Percentiles rank a stretch among this genome's conserved stretches.
phyloP scores from a whole-genome alignment of 2,888 invertebrate species.

The Bombyx huttoni region DNA sequence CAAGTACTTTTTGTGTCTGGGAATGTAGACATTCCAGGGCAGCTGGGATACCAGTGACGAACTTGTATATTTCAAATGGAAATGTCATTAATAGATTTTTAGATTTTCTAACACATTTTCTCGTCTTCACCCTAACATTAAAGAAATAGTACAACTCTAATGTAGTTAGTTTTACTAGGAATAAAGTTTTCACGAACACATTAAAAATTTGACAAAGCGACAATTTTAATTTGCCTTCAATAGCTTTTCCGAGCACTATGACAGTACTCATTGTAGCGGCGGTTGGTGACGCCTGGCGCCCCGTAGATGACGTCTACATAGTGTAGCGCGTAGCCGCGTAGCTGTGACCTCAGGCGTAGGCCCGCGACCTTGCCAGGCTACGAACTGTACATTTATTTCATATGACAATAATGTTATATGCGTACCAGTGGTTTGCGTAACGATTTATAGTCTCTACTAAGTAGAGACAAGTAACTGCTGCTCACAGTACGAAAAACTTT shows the following conservation, averaged over 20 bases:
- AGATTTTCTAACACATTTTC: too few relatives aligned
- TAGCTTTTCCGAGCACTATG: not conserved
- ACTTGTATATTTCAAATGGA: not conserved
- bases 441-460: not conserved
- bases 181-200: too few relatives aligned
- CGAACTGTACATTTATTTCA: constrained; percentile 6
- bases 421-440: not conserved
- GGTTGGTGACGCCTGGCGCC: constrained; percentile 34
- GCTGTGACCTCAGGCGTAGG: constrained; percentile 40
- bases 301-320: constrained; percentile 36
- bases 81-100: not conserved
- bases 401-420: constrained; percentile 1
- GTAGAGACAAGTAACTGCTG: too few relatives aligned
- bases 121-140: not conserved
- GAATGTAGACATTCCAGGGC: not conserved
- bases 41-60: not conserved
- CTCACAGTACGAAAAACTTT: too few relatives aligned
- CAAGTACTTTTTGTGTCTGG: not conserved
- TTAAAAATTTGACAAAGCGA: too few relatives aligned
- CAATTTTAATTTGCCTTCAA: not conserved
- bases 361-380: constrained; percentile 16
- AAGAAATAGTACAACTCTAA: too few relatives aligned
- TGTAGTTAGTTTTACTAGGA: too few relatives aligned
- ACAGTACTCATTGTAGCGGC: constrained; percentile 30
- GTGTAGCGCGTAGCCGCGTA: constrained; percentile 54